phyloP scores from a whole-genome alignment of 1,140 invertebrate genomes.

The Teleopsis dalmanni region DNA sequence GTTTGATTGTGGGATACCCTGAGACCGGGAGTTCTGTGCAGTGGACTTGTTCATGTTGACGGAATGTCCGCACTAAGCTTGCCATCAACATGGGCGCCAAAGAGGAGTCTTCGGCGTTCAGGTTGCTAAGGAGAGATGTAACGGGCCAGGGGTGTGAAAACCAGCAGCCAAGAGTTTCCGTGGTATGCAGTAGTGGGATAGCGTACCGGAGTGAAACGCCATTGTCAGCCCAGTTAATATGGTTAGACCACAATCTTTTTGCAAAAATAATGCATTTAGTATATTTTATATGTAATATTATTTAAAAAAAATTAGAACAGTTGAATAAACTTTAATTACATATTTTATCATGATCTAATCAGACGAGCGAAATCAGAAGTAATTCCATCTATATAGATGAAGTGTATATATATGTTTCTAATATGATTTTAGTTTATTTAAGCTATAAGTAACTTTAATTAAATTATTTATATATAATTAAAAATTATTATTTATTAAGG shows the following conservation, averaged over 20 bases:
- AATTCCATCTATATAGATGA: too few species aligned
- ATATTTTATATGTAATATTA: too few species aligned
- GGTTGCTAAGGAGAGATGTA: slow-evolving; percentile 89
- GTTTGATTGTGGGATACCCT: slow-evolving; percentile 14
- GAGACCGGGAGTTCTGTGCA: slow-evolving; percentile 18
- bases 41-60: slow-evolving; percentile 61
- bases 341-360: too few species aligned
- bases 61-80: slow-evolving; percentile 80
- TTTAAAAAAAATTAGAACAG: too few species aligned
- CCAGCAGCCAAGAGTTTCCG: slow-evolving; percentile 94
- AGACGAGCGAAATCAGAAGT: too few species aligned
- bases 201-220: slow-evolving; percentile 84
- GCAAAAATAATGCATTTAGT: too few species aligned
- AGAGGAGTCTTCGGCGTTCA: slow-evolving; percentile 74
- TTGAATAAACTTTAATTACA: too few species aligned
- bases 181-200: slow-evolving; percentile 95
- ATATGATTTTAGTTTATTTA: too few species aligned
- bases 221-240: slow-evolving; percentile 14
- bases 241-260: slow-evolving; percentile 17
- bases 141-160: slow-evolving; percentile 95
- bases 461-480: too few species aligned
- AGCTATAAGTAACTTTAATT: too few species aligned
- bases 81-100: slow-evolving; percentile 84
- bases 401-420: too few species aligned
- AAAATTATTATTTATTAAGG: too few species aligned